These are phyloP conservation scores for Haemorhous mexicanus DNA, from an alignment of 2,113 vertebrate species.

Conservation along the genomic window DNA sequence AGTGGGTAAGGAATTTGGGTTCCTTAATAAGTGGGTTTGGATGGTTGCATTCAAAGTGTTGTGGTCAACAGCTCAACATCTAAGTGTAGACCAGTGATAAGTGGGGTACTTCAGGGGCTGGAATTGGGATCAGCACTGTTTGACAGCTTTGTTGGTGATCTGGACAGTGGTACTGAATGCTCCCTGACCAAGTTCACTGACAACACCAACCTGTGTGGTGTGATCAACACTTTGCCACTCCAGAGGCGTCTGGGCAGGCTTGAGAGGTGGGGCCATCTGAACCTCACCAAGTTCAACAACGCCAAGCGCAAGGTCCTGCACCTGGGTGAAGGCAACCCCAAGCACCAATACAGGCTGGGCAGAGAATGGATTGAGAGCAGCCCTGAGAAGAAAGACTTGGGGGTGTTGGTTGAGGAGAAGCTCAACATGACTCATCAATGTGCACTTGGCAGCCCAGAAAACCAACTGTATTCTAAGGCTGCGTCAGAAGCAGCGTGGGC, in stretches of 20 bases:
- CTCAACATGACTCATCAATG: neutral
- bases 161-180: neutral
- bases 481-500: neutral
- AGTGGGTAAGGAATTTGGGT: neutral
- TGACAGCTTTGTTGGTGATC: neutral
- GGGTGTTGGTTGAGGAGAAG: neutral
- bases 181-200: neutral
- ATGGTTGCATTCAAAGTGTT: neutral
- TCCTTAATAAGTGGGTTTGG: too few species aligned
- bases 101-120: neutral
- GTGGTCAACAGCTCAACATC: accelerated
- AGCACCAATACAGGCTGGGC: neutral
- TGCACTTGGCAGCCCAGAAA: neutral
- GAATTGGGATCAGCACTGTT: accelerated
- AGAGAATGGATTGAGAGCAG: neutral
- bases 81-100: neutral
- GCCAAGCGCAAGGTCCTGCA: neutral
- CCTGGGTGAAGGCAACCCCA: neutral
- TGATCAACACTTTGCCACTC: neutral
- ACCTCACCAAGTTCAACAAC: neutral
- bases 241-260: neutral
- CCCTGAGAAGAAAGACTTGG: neutral
- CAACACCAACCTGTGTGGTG: neutral
- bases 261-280: neutral
- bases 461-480: neutral